Conservation (phyloP, 1,140 invertebrate genomes). For the Theocolax elegans region DNA sequence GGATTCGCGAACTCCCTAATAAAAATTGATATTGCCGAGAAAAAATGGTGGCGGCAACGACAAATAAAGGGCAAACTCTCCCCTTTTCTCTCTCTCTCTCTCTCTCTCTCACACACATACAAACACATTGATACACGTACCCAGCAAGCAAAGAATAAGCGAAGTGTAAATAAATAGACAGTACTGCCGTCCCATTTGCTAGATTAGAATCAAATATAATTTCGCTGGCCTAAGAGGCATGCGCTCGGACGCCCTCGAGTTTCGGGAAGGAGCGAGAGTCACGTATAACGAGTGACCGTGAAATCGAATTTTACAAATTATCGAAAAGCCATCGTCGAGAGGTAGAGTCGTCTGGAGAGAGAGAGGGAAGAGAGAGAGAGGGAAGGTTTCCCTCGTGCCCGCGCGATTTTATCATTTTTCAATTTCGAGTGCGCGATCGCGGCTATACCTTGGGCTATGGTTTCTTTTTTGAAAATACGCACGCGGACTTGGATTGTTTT, state of each 20-base stretch:
- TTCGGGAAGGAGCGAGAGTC: neutral
- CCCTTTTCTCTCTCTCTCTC: too few species aligned
- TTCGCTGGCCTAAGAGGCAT: slow-evolving; percentile 47
- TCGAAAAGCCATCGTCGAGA: neutral
- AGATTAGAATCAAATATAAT: slow-evolving; percentile 67
- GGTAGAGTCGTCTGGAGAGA: neutral
- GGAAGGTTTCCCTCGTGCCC: neutral
- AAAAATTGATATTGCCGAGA: slow-evolving; percentile 29
- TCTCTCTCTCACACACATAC: too few species aligned
- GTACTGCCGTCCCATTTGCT: slow-evolving; percentile 61
- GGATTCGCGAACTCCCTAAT: slow-evolving; percentile 24
- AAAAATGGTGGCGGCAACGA: slow-evolving; percentile 8
- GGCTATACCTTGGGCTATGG: too few species aligned
- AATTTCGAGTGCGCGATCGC: slow-evolving; percentile 14
- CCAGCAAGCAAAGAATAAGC: slow-evolving; percentile 32
- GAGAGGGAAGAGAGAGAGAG: too few species aligned
- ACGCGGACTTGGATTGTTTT: too few species aligned
- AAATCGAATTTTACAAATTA: slow-evolving; percentile 39
- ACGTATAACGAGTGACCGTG: slow-evolving; percentile 15
- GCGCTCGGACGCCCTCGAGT: neutral
- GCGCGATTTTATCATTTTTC: slow-evolving; percentile 33
- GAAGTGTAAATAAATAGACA: slow-evolving; percentile 64
- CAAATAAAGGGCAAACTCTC: slow-evolving; percentile 27
- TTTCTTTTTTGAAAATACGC: too few species aligned
- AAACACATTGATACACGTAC: too few species aligned